Base-by-base conservation (phyloP, 2,113 vertebrate species). In the Corythoichthys haematopterus region DNA sequence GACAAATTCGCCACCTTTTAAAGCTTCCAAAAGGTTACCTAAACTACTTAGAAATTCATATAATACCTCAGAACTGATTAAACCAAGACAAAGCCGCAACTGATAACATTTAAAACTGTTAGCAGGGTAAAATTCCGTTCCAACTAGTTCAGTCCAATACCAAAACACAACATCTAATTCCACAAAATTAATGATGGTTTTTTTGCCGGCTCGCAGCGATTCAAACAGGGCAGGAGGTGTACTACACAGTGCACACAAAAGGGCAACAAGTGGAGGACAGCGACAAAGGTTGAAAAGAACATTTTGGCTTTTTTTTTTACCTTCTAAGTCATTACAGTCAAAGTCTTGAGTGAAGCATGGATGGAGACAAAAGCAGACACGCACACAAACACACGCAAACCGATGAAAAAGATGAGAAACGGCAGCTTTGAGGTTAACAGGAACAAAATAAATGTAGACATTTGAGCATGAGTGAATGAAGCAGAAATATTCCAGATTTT, bases 261-360 rank as follows among this genome's bases (percentile, higher is more conserved):
- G 69, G 70, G 69, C 50, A 64, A 77, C 70, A 85, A 70, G 77
- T 71, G 50, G 67, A 67, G 68, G 70, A 81, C 65, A 77, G 68
- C 71, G 64, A 78, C 72, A 74, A 76, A 72, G 77, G 55, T 57
- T 72, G 77, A 83, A 69, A 80, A 82, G 72, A 86, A 86, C 69
- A 75, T 75, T 62, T 72, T 81, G 80, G 65, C 79, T 76, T 90
- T 43, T 40, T 40, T 40, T 40, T 43, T 91, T 91, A 91, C 90
- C 90, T 91, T 90, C 90, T 83, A 89, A 59, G 76, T 90, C 90
- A 90, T 87, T 89, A 91, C 78, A 87, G 83, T 89, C 88, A 91
- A 79, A 84, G 84, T 89, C 89, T 91, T 78, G 87, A 85, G 87
- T 91, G 88, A 87, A 75, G 90, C 89, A 88, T 90, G 88, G 80